A percentile compares a stretch with the other conserved stretches of the same genome.
Conservation (phyloP, 2,888 invertebrate genomes). For the Amiota mariae region DNA sequence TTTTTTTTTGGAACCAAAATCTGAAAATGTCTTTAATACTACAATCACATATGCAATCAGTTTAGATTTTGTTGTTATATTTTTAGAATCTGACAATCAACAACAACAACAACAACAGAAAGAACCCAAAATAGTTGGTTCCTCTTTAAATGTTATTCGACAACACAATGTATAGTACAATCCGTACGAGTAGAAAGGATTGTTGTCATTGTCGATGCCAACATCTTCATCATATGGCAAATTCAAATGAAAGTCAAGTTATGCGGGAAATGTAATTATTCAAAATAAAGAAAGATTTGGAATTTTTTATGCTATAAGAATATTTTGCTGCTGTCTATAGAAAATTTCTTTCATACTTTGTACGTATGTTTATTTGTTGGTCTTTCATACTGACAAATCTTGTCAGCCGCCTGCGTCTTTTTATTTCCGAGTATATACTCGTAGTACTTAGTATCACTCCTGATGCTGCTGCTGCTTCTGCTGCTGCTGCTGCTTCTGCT, state of each 20-base stretch:
- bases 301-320: slow-evolving; percentile 5
- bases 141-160: too few species aligned
- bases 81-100: slow-evolving; percentile 3
- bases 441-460: slow-evolving; percentile 54
- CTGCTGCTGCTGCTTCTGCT: slow-evolving; percentile 11
- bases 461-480: slow-evolving; percentile 36
- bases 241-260: slow-evolving; percentile 67
- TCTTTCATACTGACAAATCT: not conserved
- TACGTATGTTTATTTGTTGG: not conserved
- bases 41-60: too few species aligned
- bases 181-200: not conserved
- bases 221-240: too few species aligned
- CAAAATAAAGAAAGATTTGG: slow-evolving; percentile 36
- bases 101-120: not conserved
- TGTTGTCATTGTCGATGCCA: slow-evolving; percentile 27
- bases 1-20: too few species aligned
- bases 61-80: not conserved
- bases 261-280: slow-evolving; percentile 62
- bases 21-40: too few species aligned
- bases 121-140: not conserved
- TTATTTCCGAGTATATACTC: not conserved
- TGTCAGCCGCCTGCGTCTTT: not conserved
- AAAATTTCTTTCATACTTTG: not conserved
- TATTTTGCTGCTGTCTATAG: slow-evolving; percentile 1
- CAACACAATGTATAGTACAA: not conserved